Percentiles rank a stretch among this genome's conserved stretches.
Evolutionary conservation across 2,888 invertebrate species (phyloP).

Genomic region (Tupiocoris notatus): DNA sequence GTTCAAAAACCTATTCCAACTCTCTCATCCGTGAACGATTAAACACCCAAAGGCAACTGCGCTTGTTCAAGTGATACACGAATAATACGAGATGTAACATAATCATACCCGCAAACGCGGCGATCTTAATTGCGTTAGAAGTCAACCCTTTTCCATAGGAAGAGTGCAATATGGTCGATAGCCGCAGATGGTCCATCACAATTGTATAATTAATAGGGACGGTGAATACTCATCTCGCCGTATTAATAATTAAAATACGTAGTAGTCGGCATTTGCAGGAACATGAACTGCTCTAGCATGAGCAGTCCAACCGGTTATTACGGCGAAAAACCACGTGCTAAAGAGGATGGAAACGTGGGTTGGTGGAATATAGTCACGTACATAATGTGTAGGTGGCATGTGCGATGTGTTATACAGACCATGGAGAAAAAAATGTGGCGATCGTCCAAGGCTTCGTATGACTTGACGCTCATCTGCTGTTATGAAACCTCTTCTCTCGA

Average conservation of each 20-base stretch:
- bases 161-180: conserved; percentile 32
- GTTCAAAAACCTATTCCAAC: background rate
- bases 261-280: conserved; percentile 29
- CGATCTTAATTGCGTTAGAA: conserved; percentile 29
- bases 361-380: background rate
- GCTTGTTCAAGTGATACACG: background rate
- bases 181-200: conserved; percentile 33
- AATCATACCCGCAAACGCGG: conserved; percentile 40
- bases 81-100: conserved; percentile 20
- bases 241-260: conserved; percentile 36
- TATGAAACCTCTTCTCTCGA: conserved; percentile 18
- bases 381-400: too few species aligned
- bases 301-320: conserved; percentile 24
- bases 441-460: too few species aligned
- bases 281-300: conserved; percentile 28
- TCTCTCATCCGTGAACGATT: conserved; percentile 2
- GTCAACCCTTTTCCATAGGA: conserved; percentile 32
- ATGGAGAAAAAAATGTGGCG: too few species aligned
- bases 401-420: background rate
- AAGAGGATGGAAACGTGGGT: background rate
- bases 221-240: background rate
- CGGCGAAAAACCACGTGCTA: background rate
- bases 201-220: conserved; percentile 40
- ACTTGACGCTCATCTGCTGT: conserved; percentile 11
- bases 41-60: background rate